phyloP scores from a whole-genome alignment of 2,797 vertebrate species.

The Falco columbarius region DNA sequence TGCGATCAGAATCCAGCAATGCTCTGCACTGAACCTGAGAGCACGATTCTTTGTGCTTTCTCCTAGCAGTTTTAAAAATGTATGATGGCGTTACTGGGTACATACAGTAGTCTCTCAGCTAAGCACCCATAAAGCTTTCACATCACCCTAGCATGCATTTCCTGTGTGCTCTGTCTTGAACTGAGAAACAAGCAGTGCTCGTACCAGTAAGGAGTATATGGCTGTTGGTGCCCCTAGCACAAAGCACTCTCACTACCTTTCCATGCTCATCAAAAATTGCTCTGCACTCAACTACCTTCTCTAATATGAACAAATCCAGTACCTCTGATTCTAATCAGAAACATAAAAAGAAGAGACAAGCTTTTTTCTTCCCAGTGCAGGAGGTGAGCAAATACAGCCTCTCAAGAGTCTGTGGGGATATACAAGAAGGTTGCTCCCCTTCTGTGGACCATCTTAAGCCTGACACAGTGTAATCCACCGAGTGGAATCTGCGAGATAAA shows the following conservation, averaged over 20 bases:
- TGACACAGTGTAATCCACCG: background rate
- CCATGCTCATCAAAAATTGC: background rate
- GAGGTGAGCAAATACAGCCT: background rate
- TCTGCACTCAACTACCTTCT: background rate
- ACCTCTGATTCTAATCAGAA: constrained; percentile 5
- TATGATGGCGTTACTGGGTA: background rate
- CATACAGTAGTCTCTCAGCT: background rate
- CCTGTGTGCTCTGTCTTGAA: background rate
- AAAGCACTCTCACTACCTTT: constrained; percentile 20
- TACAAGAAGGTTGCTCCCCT: background rate
- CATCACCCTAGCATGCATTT: background rate
- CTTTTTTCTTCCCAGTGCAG: background rate
- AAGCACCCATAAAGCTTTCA: background rate
- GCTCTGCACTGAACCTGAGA: background rate
- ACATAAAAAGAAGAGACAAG: background rate
- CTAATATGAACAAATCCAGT: background rate
- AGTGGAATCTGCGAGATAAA: background rate
- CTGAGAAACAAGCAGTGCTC: accelerated
- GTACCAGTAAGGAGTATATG: background rate
- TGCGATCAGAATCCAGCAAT: background rate
- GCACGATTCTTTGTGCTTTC: background rate
- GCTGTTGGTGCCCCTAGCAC: background rate
- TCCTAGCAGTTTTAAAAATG: background rate
- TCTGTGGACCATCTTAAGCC: background rate
- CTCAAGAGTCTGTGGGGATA: background rate